These are phyloP conservation scores for Subanguina moxae DNA, from an alignment of 1,140 invertebrate genomes.

Conservation along the genomic window DNA sequence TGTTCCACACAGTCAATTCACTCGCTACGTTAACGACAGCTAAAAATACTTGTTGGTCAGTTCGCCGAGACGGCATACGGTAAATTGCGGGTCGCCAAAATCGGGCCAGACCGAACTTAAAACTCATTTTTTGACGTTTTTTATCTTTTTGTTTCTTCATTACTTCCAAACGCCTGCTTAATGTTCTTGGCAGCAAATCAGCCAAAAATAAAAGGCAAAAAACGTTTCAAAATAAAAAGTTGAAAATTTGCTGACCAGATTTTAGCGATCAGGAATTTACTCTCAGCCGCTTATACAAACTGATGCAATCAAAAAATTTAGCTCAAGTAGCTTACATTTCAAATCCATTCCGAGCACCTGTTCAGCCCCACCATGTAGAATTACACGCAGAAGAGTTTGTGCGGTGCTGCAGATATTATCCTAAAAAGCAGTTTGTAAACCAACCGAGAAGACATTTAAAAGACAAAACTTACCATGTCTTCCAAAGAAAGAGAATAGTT, in stretches of 20 bases:
- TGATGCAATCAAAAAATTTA: slow-evolving; percentile 18
- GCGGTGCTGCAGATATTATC: slow-evolving; percentile 36
- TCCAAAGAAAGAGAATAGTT: slow-evolving; percentile 86
- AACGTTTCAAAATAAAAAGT: too few species aligned
- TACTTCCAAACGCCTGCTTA: too few species aligned
- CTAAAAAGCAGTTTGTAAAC: slow-evolving; percentile 12
- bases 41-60: slow-evolving; percentile 13
- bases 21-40: slow-evolving; percentile 16
- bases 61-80: too few species aligned
- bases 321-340: slow-evolving; percentile 15
- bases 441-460: neutral
- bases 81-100: too few species aligned
- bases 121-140: neutral
- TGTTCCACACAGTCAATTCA: slow-evolving; percentile 33
- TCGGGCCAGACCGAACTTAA: neutral
- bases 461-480: slow-evolving; percentile 70
- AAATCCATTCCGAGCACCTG: slow-evolving; percentile 19
- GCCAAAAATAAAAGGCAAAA: too few species aligned
- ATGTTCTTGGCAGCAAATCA: too few species aligned
- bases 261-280: too few species aligned
- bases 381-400: slow-evolving; percentile 29
- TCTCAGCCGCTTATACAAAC: too few species aligned
- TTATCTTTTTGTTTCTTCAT: too few species aligned
- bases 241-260: too few species aligned
- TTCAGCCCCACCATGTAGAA: slow-evolving; percentile 32